Evolutionary conservation across 2,888 invertebrate species (phyloP).

Genomic region (Apodemia mormo): DNA sequence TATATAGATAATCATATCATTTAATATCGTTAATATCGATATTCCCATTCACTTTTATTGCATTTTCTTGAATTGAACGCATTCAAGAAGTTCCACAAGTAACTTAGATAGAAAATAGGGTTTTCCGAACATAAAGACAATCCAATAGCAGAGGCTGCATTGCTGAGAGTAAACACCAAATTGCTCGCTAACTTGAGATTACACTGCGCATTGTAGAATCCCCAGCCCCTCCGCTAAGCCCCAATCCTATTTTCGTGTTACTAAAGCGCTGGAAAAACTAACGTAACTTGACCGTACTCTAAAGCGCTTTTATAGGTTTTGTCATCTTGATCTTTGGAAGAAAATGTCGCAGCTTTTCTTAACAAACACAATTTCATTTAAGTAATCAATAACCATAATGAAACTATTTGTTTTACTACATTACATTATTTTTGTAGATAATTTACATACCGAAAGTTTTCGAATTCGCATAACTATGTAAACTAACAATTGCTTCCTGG

Average conservation of each 20-base stretch:
- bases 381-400: no score
- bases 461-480: no score
- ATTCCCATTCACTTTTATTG: neutral
- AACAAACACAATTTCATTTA: no score
- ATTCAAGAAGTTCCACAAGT: neutral
- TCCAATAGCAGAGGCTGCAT: slow-evolving; percentile 4
- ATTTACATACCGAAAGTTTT: no score
- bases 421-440: no score
- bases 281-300: slow-evolving; percentile 51
- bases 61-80: slow-evolving; percentile 4
- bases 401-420: no score
- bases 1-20: no score
- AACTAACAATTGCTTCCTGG: no score
- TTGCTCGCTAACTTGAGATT: slow-evolving; percentile 72
- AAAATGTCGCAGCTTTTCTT: neutral
- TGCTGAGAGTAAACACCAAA: slow-evolving; percentile 68
- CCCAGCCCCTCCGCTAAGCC: slow-evolving; percentile 33
- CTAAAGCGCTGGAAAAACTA: slow-evolving; percentile 56
- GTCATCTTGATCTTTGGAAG: neutral
- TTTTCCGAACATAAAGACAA: slow-evolving; percentile 10
- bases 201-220: slow-evolving; percentile 54
- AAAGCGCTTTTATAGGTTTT: neutral
- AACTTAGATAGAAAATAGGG: slow-evolving; percentile 4
- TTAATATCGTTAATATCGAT: neutral
- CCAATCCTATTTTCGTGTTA: slow-evolving; percentile 48